These are phyloP conservation scores for Chaetodon trifascialis DNA, from an alignment of 2,113 vertebrate species.

Conservation along the genomic window DNA sequence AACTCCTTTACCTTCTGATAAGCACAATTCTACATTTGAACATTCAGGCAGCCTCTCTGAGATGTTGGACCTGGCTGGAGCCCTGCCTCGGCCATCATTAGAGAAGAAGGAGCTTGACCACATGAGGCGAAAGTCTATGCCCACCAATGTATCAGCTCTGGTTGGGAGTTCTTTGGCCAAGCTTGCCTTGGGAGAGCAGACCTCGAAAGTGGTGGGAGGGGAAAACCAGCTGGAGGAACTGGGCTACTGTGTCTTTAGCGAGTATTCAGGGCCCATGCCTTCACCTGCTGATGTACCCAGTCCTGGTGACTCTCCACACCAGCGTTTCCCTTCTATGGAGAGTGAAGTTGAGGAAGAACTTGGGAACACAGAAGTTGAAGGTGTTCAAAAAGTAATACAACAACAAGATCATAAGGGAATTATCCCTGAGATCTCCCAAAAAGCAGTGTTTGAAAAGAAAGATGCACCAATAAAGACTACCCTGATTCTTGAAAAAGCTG, in stretches of 20 bases:
- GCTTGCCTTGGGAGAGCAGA: slow-evolving; percentile 57
- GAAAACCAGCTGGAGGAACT: slow-evolving; percentile 68
- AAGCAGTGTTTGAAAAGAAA: slow-evolving; percentile 61
- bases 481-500: slow-evolving; percentile 74
- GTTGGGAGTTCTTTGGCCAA: slow-evolving; percentile 67
- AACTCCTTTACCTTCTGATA: slow-evolving; percentile 13
- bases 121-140: slow-evolving; percentile 73
- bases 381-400: slow-evolving; percentile 29
- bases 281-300: slow-evolving; percentile 79
- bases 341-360: slow-evolving; percentile 49
- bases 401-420: slow-evolving; percentile 35
- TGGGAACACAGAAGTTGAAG: slow-evolving; percentile 20
- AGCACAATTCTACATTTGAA: slow-evolving; percentile 38
- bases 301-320: slow-evolving; percentile 63
- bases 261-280: slow-evolving; percentile 77
- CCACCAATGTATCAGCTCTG: slow-evolving; percentile 64
- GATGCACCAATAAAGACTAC: slow-evolving; percentile 57
- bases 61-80: slow-evolving; percentile 77
- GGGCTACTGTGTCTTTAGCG: slow-evolving; percentile 75
- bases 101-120: slow-evolving; percentile 60
- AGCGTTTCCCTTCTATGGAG: slow-evolving; percentile 62
- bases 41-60: slow-evolving; percentile 66
- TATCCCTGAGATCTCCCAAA: slow-evolving; percentile 42
- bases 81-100: slow-evolving; percentile 50
- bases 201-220: slow-evolving; percentile 16